phyloP scores from a whole-genome alignment of 2,113 vertebrate genomes.

The Probosciger aterrimus region DNA sequence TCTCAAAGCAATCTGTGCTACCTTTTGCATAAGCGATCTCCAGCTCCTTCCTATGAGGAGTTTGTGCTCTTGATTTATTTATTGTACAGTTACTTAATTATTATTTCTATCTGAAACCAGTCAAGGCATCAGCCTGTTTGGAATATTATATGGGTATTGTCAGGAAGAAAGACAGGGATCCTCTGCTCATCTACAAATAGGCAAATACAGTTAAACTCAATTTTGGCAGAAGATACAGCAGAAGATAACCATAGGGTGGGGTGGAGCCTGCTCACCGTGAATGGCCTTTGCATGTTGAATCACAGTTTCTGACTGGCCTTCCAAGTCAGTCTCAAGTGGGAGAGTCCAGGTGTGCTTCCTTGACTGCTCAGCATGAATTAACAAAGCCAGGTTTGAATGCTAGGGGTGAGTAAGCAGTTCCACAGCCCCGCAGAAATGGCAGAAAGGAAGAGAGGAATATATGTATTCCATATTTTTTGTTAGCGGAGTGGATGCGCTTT shows the following conservation, averaged over 20 bases:
- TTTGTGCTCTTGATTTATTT: neutral
- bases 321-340: neutral
- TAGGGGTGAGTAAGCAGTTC: neutral
- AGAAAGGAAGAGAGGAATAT: neutral
- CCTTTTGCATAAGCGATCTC: neutral
- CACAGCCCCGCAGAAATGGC: neutral
- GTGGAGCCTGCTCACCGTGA: neutral
- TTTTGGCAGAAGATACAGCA: neutral
- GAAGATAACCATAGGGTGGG: neutral
- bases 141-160: neutral
- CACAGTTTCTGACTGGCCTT: neutral
- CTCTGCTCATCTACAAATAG: neutral
- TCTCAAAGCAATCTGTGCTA: neutral
- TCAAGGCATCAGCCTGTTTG: neutral
- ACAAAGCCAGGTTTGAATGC: neutral
- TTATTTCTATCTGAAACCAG: neutral
- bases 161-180: neutral
- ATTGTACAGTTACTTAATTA: neutral
- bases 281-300: neutral
- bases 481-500: rapidly evolving
- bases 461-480: neutral
- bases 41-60: neutral
- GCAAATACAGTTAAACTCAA: neutral
- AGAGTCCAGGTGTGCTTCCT: neutral
- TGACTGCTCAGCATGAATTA: neutral